Base-by-base conservation (phyloP, 2,113 vertebrate genomes). In the Rhodinocichla rosea region DNA sequence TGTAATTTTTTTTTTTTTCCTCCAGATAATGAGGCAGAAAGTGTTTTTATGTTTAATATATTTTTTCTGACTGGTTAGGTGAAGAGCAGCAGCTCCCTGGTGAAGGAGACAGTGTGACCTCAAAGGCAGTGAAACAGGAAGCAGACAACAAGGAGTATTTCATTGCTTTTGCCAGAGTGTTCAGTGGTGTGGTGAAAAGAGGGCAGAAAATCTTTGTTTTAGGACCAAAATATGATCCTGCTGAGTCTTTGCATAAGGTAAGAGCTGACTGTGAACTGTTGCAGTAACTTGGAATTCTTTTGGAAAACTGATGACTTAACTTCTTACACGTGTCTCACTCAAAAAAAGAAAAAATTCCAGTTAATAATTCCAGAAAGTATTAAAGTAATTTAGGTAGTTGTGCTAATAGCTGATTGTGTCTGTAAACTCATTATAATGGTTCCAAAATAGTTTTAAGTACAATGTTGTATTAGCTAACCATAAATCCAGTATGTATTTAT, bases 181-280 rank as follows among this genome's bases (percentile, higher is more conserved):
- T 99, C 98, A 99, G 99, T 33, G 99, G 99, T 0, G 85, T 98
- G 55, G 98, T 98, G 26, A 97, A 90, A 92, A 98, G 83, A 97
- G 99, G 99, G 39, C 98, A 98, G 87, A 98, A 92, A 59, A 97
- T 99, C 67, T 99, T 99, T 90, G 98, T 99, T 71, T 97, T 99
- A 65, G 99, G 99, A 75, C 99, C 99, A 79, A 99, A 99, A 95
- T 99, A 99, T 57, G 98, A 99, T 87, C 99, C 99, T 10, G 65
- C 96, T 30, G 98, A 98, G 70, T 98, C 98, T 68, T 93, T 99
- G 78, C 94, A 77, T 67, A 98, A 96, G 98, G 99, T 99, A 97
- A 98, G 94, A 67, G 33, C 27, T 80, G 64, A 39, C 53, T 89
- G 12, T 71, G 40, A 87, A 77, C 42, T 33, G 10, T 50, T 52